Percentiles rank a stretch among this genome's conserved stretches.
Evolutionary conservation across 2,113 vertebrate species (phyloP).

Genomic region (Alethe castanea): DNA sequence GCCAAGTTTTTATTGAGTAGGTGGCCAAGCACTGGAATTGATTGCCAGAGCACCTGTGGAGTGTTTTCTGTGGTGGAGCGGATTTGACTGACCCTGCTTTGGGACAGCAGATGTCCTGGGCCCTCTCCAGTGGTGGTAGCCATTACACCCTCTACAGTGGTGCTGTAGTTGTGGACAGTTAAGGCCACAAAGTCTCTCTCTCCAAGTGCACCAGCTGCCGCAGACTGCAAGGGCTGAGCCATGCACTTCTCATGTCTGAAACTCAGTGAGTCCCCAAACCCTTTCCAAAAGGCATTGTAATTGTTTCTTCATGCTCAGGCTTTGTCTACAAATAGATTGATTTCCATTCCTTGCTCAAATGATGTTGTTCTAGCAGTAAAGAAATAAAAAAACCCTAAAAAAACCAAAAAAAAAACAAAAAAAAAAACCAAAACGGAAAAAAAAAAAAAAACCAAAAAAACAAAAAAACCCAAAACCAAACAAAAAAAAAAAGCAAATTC

Average conservation of each 20-base stretch:
- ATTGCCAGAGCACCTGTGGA: not conserved
- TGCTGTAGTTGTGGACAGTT: not conserved
- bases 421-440: not conserved
- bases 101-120: not conserved
- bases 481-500: not conserved
- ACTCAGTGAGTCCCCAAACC: rapidly evolving
- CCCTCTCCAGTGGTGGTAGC: not conserved
- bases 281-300: not conserved
- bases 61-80: not conserved
- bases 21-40: not conserved
- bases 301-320: not conserved
- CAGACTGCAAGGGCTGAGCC: not conserved
- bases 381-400: not conserved
- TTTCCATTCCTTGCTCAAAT: not conserved
- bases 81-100: not conserved
- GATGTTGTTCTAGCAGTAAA: not conserved
- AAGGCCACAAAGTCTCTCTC: not conserved
- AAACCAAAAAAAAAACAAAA: not conserved
- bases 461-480: not conserved
- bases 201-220: rapidly evolving
- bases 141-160: not conserved
- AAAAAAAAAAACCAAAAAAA: not conserved
- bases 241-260: not conserved
- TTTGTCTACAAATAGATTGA: not conserved
- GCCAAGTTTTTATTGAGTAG: not conserved